A percentile compares a stretch with the other conserved stretches of the same genome.
phyloP scores from a whole-genome alignment of 2,797 vertebrate genomes.

The Phataginus tetradactyla region DNA sequence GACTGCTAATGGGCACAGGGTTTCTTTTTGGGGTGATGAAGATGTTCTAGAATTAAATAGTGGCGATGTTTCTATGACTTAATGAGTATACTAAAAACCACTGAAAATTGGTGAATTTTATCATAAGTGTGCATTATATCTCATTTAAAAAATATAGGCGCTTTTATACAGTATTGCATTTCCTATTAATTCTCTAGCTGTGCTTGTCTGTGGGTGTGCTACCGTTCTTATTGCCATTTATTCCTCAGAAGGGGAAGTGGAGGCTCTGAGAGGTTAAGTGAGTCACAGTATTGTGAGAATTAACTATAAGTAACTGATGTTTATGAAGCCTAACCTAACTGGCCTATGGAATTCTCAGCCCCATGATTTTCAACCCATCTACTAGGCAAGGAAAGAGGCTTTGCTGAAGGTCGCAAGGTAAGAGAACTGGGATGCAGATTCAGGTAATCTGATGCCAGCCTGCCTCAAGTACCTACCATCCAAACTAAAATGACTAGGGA shows the following conservation, averaged over 20 bases:
- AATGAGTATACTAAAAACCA: neutral
- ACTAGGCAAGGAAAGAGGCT: neutral
- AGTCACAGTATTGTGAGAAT: neutral
- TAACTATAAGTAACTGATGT: neutral
- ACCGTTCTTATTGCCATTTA: neutral
- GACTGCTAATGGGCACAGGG: too few relatives aligned
- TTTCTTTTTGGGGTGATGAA: neutral
- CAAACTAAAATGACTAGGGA: neutral
- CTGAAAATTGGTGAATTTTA: neutral
- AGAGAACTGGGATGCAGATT: neutral
- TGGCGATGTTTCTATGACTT: neutral
- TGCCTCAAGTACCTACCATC: neutral
- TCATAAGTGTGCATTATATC: neutral
- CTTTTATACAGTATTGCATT: neutral
- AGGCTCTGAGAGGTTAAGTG: neutral
- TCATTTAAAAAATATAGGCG: neutral
- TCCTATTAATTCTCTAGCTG: neutral
- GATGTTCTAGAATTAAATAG: neutral
- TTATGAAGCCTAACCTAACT: neutral
- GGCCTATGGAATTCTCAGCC: neutral
- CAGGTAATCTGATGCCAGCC: neutral
- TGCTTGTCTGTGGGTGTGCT: neutral
- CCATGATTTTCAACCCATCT: neutral
- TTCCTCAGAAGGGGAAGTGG: neutral
- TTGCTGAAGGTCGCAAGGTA: neutral